A percentile compares a stretch with the other conserved stretches of the same genome.
Conservation (phyloP, 2,113 vertebrate genomes). For the Mobula hypostoma region DNA sequence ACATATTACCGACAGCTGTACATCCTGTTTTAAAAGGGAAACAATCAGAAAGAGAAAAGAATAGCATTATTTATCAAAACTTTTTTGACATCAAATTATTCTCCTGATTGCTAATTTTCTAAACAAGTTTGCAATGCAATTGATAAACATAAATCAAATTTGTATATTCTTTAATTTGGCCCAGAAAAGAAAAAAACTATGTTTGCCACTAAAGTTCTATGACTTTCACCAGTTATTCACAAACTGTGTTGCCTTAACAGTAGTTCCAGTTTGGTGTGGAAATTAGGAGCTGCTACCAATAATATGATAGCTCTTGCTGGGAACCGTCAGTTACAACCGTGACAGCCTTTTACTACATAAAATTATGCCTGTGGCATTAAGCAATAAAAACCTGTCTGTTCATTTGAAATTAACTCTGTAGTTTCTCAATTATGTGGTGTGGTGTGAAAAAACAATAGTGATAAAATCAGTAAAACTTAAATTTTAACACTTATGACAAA, state of each 20-base stretch:
- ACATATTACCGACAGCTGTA: too few relatives aligned
- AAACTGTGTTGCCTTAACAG: neutral
- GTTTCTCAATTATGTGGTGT: neutral
- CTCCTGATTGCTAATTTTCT: neutral
- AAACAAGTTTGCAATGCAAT: neutral
- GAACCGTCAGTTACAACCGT: neutral
- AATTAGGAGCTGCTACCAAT: neutral
- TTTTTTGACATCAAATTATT: neutral
- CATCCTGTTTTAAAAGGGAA: too few relatives aligned
- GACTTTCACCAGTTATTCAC: constrained; percentile 12
- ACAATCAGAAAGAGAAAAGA: neutral
- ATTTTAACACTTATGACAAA: neutral
- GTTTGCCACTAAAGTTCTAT: neutral
- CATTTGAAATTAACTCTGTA: neutral
- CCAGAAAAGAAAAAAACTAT: neutral
- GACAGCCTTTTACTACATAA: neutral
- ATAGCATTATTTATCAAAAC: neutral
- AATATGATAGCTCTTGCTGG: constrained; percentile 9
- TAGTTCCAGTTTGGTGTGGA: neutral
- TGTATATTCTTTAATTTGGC: neutral
- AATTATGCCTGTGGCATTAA: neutral
- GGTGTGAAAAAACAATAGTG: neutral
- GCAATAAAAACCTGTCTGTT: neutral
- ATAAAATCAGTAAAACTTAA: neutral
- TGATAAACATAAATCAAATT: neutral